Conservation (phyloP, 2,113 vertebrate species). For the Tympanuchus pallidicinctus region DNA sequence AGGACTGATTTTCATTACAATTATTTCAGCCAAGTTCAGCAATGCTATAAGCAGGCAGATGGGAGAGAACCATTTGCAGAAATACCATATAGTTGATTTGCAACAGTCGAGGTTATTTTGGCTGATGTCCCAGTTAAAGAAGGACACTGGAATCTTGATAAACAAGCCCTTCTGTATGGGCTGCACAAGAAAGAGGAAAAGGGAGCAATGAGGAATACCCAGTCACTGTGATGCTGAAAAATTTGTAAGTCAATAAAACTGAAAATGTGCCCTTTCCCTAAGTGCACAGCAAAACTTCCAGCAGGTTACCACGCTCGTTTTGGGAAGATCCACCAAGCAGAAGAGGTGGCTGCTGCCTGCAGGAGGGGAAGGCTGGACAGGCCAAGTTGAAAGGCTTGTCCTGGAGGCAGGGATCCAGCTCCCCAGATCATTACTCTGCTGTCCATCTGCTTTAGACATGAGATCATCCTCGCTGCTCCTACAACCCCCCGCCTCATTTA, state of each 20-base stretch:
- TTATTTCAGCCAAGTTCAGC: background rate
- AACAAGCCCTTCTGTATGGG: rapidly evolving
- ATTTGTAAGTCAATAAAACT: background rate
- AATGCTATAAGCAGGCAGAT: background rate
- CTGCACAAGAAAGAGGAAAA: background rate
- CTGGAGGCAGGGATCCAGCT: background rate
- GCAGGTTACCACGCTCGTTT: rapidly evolving
- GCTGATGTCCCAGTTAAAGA: background rate
- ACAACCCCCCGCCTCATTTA: background rate
- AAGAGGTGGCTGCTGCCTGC: background rate
- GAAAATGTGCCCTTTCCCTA: background rate
- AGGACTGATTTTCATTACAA: background rate
- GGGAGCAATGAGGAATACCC: background rate
- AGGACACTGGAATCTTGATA: background rate
- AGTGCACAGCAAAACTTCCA: background rate
- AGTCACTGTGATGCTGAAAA: background rate
- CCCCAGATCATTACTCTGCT: background rate
- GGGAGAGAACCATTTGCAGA: background rate
- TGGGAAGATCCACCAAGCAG: background rate
- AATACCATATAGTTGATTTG: background rate
- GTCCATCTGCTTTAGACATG: background rate
- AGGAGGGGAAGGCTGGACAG: rapidly evolving
- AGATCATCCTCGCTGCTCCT: background rate
- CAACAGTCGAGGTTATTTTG: background rate
- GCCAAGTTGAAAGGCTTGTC: rapidly evolving